Base-by-base conservation (phyloP, 1,140 invertebrate genomes). In the Drosophila watanabei region DNA sequence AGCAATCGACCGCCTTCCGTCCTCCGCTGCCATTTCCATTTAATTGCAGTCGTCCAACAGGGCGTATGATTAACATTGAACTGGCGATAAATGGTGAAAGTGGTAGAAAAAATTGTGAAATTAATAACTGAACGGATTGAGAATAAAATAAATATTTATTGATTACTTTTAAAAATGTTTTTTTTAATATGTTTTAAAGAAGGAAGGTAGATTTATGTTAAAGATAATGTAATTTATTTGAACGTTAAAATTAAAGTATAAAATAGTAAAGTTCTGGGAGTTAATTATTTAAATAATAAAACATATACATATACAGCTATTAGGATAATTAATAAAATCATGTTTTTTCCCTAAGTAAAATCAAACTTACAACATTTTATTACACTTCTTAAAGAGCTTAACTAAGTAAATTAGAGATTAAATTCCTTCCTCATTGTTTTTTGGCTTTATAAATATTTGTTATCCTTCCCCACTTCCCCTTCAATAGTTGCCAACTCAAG, bases 21-120 rank as follows among this genome's bases (percentile, higher is more conserved):
- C 32, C 33, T 56, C 20, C 41, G 35, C 37, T 39, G 45, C 33
- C 45, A n/a, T 37, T 48, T 35, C 48, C 58, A 60, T 43, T 58
- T 84, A 84, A 87, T 78, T 84, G 76, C 80, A 77, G 5, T 48
- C 66, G 80, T 37, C 51, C 85, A 87, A 75, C 85, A 60, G 71
- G 51, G 85, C 85, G 84, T 87, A 87, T 87, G 84, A 88, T 89
- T 84, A 80, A 87, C 54, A 51, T 61, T 46, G 54, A 54, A 59
- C 45, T 45, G 39, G 13, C 39, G n/a, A 28, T 14, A 18, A 28
- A 28, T 28, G 24, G 14, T 10, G 13, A 10, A 20, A 30, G 24
- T 14, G 4, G 7, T 28, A 18, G 5, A 0, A 18, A 11, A 33
- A 28, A 18, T 24, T 4, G 33, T 2, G 14, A 33, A 70, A 39